A percentile compares a stretch with the other conserved stretches of the same genome.
phyloP scores from a whole-genome alignment of 2,797 vertebrate species.

The Oreochromis mossambicus region DNA sequence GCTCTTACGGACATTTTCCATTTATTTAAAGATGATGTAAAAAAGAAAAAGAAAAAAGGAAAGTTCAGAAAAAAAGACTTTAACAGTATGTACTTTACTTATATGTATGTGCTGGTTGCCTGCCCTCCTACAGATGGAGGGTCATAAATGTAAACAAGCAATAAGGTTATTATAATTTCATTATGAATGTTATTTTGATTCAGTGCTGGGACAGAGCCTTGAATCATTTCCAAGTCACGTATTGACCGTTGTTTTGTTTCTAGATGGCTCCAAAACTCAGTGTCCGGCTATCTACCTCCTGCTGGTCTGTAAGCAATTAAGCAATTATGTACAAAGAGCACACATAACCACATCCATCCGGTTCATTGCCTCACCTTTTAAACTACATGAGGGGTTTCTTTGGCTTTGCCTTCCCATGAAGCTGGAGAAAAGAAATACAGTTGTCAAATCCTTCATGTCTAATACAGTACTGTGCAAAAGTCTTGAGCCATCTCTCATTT shows the following conservation, averaged over 20 bases:
- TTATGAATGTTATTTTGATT: not conserved
- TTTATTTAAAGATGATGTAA: not conserved
- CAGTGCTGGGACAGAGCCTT: not conserved
- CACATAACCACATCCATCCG: not conserved
- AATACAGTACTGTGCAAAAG: not conserved
- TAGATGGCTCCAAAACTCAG: not conserved
- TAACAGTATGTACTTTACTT: not conserved
- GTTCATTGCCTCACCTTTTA: not conserved
- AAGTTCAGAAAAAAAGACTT: not conserved
- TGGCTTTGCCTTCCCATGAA: not conserved
- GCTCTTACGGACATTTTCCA: not conserved
- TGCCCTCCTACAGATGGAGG: not conserved
- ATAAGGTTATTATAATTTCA: not conserved
- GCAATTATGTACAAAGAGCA: not conserved
- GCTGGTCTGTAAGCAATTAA: not conserved
- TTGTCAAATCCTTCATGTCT: not conserved
- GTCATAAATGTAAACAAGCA: slow-evolving; percentile 12
- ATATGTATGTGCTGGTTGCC: not conserved
- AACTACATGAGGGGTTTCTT: not conserved
- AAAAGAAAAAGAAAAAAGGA: not conserved
- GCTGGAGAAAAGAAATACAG: not conserved
- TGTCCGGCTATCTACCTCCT: not conserved
- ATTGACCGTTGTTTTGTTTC: not conserved
- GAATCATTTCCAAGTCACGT: not conserved
- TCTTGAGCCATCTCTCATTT: not conserved